phyloP scores from a whole-genome alignment of 2,888 invertebrate genomes.

The Diarsia dahlii region DNA sequence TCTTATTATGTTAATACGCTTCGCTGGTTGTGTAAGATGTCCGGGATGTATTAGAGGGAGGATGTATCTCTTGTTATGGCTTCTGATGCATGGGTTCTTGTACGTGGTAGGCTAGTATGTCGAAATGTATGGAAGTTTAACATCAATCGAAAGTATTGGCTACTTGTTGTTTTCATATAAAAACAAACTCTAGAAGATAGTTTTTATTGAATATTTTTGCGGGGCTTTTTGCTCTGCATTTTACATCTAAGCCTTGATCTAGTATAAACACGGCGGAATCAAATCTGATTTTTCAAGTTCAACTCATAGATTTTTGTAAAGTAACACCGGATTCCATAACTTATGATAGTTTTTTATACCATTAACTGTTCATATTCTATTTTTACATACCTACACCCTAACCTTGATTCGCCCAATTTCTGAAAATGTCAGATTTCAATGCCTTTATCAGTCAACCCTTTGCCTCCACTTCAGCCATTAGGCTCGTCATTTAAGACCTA shows the following conservation, averaged over 20 bases:
- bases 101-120: neutral
- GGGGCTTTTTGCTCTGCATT: neutral
- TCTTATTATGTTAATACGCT: slow-evolving; percentile 67
- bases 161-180: too few relatives aligned
- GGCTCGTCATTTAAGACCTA: slow-evolving; percentile 29
- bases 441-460: slow-evolving; percentile 24
- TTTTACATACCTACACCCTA: neutral
- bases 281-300: neutral
- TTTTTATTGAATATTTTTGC: neutral
- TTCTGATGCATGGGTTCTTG: slow-evolving; percentile 10
- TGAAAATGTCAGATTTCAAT: slow-evolving; percentile 28
- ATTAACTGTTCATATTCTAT: neutral
- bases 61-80: slow-evolving; percentile 28
- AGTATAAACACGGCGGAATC: neutral
- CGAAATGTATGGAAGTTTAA: neutral
- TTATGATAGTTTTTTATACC: neutral
- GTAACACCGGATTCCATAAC: neutral
- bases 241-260: neutral
- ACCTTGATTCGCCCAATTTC: slow-evolving; percentile 1
- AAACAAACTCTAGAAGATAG: too few relatives aligned
- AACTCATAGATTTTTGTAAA: neutral
- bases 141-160: neutral
- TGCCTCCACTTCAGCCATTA: slow-evolving; percentile 27
- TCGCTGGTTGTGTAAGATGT: slow-evolving; percentile 56
- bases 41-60: slow-evolving; percentile 25